These are phyloP conservation scores for Phoebastria nigripes DNA, from an alignment of 2,797 vertebrate genomes.

Conservation along the genomic window DNA sequence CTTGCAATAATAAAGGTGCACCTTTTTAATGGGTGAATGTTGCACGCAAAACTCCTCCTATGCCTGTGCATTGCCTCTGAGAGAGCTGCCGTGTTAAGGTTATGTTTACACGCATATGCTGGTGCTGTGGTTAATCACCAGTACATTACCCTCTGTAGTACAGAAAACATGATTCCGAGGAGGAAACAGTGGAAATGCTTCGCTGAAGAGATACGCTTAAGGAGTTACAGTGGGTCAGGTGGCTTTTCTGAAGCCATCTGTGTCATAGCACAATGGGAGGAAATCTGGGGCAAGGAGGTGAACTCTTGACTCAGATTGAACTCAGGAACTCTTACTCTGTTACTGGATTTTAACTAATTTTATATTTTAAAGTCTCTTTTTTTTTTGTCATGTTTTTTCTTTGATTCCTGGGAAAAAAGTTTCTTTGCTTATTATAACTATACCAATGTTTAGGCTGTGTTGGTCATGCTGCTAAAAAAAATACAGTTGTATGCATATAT, in stretches of 20 bases:
- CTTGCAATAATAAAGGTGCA: background rate
- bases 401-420: background rate
- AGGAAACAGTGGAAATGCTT: background rate
- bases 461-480: background rate
- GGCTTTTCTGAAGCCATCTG: background rate
- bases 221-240: background rate
- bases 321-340: background rate
- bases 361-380: background rate
- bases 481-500: background rate
- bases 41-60: background rate
- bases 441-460: background rate
- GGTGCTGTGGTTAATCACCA: background rate
- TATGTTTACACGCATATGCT: background rate
- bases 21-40: no score
- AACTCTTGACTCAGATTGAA: background rate
- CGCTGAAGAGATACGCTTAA: background rate
- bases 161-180: background rate
- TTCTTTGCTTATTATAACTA: background rate
- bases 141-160: background rate
- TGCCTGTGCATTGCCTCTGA: background rate
- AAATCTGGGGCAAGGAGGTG: background rate
- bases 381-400: background rate
- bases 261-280: fast-evolving
- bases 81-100: fast-evolving
- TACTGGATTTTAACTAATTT: background rate